Conservation (phyloP, 2,113 vertebrate genomes). For the Scatophagus argus region DNA sequence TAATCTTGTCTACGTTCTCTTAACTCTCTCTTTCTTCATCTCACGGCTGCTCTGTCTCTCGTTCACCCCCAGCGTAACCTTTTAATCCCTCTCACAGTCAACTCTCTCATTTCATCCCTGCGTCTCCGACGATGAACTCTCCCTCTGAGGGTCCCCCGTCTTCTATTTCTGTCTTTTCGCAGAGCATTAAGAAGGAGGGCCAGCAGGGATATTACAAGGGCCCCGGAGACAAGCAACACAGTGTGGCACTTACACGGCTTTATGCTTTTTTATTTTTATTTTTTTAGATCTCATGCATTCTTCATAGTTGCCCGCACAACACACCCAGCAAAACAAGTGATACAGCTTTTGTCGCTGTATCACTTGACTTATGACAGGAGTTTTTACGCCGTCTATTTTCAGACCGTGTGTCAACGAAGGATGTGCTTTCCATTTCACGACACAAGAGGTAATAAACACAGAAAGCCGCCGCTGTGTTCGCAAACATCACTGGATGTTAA, state of each 20-base stretch:
- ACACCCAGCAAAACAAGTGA: background rate
- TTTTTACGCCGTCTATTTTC: constrained; percentile 21
- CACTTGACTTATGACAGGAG: constrained; percentile 1
- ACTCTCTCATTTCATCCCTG: constrained; percentile 26
- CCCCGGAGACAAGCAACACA: constrained; percentile 15
- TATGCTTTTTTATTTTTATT: background rate
- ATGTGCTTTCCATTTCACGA: background rate
- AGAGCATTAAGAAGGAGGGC: constrained; percentile 31
- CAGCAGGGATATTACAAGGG: constrained; percentile 24
- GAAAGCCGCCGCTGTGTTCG: constrained; percentile 23
- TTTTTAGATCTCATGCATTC: background rate
- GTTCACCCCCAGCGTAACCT: constrained; percentile 26
- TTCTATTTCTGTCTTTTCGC: constrained; percentile 18
- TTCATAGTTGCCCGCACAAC: background rate
- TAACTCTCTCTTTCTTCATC: constrained; percentile 24
- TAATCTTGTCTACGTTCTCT: constrained; percentile 65
- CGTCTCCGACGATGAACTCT: constrained; percentile 14
- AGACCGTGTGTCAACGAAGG: background rate
- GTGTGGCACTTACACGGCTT: constrained; percentile 3
- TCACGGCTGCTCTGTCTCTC: background rate
- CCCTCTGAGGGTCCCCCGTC: constrained; percentile 4
- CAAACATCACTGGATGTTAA: constrained; percentile 43
- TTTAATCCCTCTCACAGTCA: constrained; percentile 46
- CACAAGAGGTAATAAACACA: constrained; percentile 17
- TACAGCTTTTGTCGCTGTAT: background rate